Base-by-base conservation (phyloP, 2,888 invertebrate genomes). In the Selenia dentaria region DNA sequence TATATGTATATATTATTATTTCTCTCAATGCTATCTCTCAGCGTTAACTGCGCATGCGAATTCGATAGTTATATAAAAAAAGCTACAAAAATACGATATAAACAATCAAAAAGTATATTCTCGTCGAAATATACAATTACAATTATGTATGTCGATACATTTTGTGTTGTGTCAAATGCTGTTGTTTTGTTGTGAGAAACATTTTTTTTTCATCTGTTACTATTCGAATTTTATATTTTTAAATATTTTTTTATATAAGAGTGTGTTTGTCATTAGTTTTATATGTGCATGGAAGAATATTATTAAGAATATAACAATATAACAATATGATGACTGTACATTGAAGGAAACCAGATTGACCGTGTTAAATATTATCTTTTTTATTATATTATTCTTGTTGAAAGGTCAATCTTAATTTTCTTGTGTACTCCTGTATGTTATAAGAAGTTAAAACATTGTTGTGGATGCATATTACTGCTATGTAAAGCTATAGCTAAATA, bases 191-290 rank as follows among this genome's bases (percentile, higher is more conserved):
- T 69, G 75, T 77, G 73, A 42, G 37, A 52, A 29, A 51, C 57
- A 60, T 62, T 66, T 66, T 62, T 64, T 62, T 64, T 65, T 60
- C 59, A 59, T 62, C 59, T 66, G 57, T 51, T 22, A 6, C 14
- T 34, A 43, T 46, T 25, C 10, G 20, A 20, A 34, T 39, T 27
- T 16, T 41, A 26, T 6, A 8, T 22, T 8, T 41, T 41, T 41
- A 31, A 36, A 60, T 72, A 70, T 60, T 58, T 58, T 59, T 59
- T 59, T 64, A 63, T 13, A 28, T 18, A 70, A 79, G 90, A 91
- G 91, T 91, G 91, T 91, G 90, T 88, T 88, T 88, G 90, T 87
- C 88, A 81, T 84, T 81, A 73, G 79, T 82, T 77, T 84, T 84
- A 87, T 86, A 90, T 91, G 91, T 91, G 91, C 91, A 90, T 91